phyloP scores from a whole-genome alignment of 1,140 invertebrate species.

The Sycophaga agraensis region DNA sequence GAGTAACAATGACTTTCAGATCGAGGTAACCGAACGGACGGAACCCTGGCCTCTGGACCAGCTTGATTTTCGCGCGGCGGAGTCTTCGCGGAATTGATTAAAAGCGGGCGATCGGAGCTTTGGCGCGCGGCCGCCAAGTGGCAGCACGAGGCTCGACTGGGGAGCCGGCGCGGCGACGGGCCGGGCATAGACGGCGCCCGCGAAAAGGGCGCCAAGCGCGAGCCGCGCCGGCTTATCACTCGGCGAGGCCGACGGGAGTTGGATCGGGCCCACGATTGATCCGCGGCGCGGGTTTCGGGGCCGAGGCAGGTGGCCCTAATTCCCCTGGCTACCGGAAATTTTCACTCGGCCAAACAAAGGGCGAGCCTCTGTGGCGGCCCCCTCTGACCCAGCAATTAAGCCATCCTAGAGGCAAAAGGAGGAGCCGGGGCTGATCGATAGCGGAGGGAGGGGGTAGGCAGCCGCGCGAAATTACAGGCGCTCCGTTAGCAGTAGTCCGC shows the following conservation, averaged over 20 bases:
- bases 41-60: no score
- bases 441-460: neutral
- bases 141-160: constrained; percentile 51
- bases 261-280: no score
- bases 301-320: no score
- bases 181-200: neutral
- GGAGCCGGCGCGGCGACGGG: neutral
- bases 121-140: constrained; percentile 47
- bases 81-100: constrained; percentile 48
- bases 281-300: no score
- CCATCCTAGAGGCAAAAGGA: neutral
- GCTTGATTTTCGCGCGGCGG: no score
- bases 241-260: no score
- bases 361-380: neutral
- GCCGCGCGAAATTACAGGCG: neutral
- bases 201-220: constrained; percentile 10
- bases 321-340: no score
- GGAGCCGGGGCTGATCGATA: neutral
- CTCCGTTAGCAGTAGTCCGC: neutral
- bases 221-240: no score
- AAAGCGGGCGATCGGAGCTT: constrained; percentile 40
- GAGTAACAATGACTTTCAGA: no score
- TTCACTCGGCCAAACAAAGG: neutral
- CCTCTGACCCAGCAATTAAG: neutral
- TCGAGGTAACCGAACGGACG: no score